These are phyloP conservation scores for Taeniopygia guttata DNA, from an alignment of 2,797 vertebrate genomes.

Conservation along the genomic window DNA sequence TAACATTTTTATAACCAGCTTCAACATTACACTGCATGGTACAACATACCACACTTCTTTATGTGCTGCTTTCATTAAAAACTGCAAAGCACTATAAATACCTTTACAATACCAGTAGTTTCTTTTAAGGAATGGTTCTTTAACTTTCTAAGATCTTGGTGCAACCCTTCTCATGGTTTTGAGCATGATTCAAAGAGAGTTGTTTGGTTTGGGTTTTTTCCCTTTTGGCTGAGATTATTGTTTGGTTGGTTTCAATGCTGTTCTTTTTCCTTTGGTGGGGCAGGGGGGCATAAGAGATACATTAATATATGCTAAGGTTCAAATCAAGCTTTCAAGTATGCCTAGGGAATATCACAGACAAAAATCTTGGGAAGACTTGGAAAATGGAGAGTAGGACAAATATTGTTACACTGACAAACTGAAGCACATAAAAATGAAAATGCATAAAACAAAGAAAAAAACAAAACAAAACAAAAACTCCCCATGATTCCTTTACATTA, in stretches of 20 bases:
- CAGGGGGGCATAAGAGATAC: neutral
- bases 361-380: neutral
- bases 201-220: neutral
- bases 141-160: neutral
- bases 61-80: neutral
- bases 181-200: accelerated
- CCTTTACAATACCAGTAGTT: neutral
- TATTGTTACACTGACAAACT: neutral
- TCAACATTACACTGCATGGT: neutral
- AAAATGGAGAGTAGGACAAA: neutral
- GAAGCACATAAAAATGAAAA: neutral
- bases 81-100: neutral
- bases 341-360: neutral
- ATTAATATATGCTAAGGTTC: neutral
- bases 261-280: accelerated
- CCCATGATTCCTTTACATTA: neutral
- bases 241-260: neutral
- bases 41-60: neutral
- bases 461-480: too few species aligned
- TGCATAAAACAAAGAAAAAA: neutral
- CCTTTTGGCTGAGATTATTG: neutral
- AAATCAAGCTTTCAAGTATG: neutral
- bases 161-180: neutral
- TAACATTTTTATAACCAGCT: neutral
- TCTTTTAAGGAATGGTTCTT: neutral